Conservation (phyloP, 2,113 vertebrate genomes). For the Perognathus longimembris region DNA sequence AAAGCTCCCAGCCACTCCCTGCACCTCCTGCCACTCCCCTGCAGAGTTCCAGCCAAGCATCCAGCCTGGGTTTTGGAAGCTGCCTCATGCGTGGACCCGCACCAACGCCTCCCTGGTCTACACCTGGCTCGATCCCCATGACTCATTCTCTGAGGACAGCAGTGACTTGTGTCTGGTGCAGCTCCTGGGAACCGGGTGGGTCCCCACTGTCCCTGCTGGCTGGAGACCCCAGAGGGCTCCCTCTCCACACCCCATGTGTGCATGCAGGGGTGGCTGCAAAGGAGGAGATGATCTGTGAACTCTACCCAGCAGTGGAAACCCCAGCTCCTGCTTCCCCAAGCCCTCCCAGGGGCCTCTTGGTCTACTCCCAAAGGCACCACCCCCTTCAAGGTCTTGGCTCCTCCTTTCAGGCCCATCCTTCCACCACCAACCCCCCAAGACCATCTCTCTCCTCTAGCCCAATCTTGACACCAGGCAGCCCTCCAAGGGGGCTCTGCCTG, state of each 20-base stretch:
- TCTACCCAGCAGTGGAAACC: no score
- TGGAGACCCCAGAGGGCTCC: neutral
- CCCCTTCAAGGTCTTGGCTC: neutral
- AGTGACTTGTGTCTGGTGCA: conserved; percentile 90
- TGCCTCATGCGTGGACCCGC: conserved; percentile 85
- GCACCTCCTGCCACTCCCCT: neutral
- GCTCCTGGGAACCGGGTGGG: conserved; percentile 91
- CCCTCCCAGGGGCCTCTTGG: neutral
- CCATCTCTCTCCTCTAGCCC: no score
- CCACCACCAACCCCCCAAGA: no score
- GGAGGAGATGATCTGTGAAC: no score
- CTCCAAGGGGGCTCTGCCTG: no score
- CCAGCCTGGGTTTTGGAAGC: conserved; percentile 87
- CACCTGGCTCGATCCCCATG: conserved; percentile 64
- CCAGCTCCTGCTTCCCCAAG: no score
- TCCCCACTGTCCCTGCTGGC: neutral
- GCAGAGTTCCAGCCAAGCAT: conserved; percentile 89
- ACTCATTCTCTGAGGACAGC: conserved; percentile 88
- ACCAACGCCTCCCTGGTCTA: conserved; percentile 87
- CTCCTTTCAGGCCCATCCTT: no score
- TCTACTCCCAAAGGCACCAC: neutral
- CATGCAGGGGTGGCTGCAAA: neutral
- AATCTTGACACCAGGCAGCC: no score
- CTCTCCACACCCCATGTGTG: neutral
- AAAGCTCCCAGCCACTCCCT: no score